phyloP scores from a whole-genome alignment of 2,797 vertebrate species.

The Chanos chanos region DNA sequence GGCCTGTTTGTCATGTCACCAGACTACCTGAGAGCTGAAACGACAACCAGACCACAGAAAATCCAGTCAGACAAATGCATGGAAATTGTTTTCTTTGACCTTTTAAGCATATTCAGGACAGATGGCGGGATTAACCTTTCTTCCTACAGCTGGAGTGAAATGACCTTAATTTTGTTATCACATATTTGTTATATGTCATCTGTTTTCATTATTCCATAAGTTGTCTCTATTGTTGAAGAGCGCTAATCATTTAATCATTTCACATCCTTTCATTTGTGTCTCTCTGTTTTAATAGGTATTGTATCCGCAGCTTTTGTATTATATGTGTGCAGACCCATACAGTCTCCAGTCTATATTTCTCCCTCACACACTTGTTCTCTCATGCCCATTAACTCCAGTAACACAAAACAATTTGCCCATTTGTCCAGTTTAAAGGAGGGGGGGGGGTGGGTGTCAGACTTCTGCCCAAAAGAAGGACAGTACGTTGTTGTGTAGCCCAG shows the following conservation, averaged over 20 bases:
- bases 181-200: not conserved
- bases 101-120: not conserved
- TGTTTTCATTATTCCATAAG: not conserved
- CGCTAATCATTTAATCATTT: slow-evolving; percentile 54
- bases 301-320: slow-evolving; percentile 61
- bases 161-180: not conserved
- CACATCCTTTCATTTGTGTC: too few relatives aligned
- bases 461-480: slow-evolving; percentile 42
- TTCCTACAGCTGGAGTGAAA: not conserved
- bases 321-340: slow-evolving; percentile 45
- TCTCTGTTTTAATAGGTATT: slow-evolving; percentile 61
- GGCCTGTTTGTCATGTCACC: slow-evolving; percentile 61
- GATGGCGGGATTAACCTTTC: not conserved
- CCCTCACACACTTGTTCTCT: slow-evolving; percentile 58
- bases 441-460: slow-evolving; percentile 41
- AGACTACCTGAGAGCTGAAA: slow-evolving; percentile 15
- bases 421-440: slow-evolving; percentile 34
- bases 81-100: not conserved
- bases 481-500: slow-evolving; percentile 46
- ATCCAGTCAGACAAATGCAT: too few relatives aligned
- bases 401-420: slow-evolving; percentile 49
- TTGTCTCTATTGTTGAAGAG: slow-evolving; percentile 25
- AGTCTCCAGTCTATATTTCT: slow-evolving; percentile 16
- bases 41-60: not conserved
- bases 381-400: slow-evolving; percentile 51